Base-by-base conservation (phyloP, 1,140 invertebrate species). In the Lasioglossum albipes region DNA sequence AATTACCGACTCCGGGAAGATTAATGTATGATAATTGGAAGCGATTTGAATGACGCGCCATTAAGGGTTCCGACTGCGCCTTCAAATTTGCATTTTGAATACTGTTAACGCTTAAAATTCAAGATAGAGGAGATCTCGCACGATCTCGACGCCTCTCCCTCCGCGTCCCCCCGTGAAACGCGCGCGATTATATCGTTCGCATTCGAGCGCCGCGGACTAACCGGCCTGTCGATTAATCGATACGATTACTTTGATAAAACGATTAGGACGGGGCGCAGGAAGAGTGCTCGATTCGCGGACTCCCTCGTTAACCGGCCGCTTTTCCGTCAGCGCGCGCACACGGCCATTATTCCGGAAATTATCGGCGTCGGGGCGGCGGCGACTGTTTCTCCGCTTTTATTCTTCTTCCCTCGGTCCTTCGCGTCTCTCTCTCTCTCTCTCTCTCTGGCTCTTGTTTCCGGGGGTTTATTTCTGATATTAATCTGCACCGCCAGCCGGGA, bases 191-290 rank as follows among this genome's bases (percentile, higher is more conserved):
- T 20, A 31, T 20, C 59, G 49, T 20, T 65, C 49, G 36, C 18
- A 74, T 73, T 57, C 70, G 31, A 6, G 45, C 31, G 12, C 22
- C 7, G 69, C 45, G 76, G 64, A 73, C 72, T 54, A 54, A 54
- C 77, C 77, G 12, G 77, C 49, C 22, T 9, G 20, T 49, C 49
- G 69, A 79, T 79, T 74, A 74, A 79, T 79, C 41, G 77, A 66
- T 45, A 79, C 70, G 57, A 79, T 79, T 79, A 79, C 20, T 20
- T 13, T 64, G 77, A 79, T 74, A 74, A 79, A 79, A 79, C 41
- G 65, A 49, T 49, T 68, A 68, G 62, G 41, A 65, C 62, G n/a
- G 12, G 59, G 61, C 61, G 18, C 10, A 2, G 42, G 45, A 18
- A 12, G 22, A 27, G 10, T 16, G n/a, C 5, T 67, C 22, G 18